Base-by-base conservation (phyloP, 2,797 vertebrate genomes). In the Helarctos malayanus region DNA sequence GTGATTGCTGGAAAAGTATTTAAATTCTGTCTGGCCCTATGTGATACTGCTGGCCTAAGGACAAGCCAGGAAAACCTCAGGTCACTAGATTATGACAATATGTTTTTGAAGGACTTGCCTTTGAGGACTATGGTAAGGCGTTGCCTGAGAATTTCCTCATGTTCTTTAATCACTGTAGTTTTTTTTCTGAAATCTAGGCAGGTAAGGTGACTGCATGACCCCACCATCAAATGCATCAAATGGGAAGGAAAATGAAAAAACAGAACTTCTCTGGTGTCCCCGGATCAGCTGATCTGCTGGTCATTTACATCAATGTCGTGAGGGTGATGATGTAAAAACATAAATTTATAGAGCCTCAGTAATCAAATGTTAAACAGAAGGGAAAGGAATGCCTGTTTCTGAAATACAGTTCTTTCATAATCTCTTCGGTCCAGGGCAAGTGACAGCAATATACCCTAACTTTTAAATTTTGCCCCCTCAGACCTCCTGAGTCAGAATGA, bases 261-360 rank as follows among this genome's bases (percentile, higher is more conserved):
- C 5, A 88, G 27, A 2, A 32, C 41, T 41, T 47, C 54, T 83
- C 80, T 45, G 49, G 32, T 65, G 11, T 83, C 27, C 14, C n/a
- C 63, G 83, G 69, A 32, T 75, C 45, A 92, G 19, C 8, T 45
- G 91, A 35, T 63, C 54, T 71, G n/a, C 61, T 23, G 41, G 45
- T 82, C n/a, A 65, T 65, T 93, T 95, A 38, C 38, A 35, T 82
- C 35, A 85, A 56, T 88, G 81, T 91, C 88, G 68, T 91, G 88
- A 63, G 79, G 27, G 59, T 87, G 79, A n/a, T 75, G 87, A 32
- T 95, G 83, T 63, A 27, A 8, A 65, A 91, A 91, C 86, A 41
- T 83, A 92, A 96, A 52, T 41, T 41, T 29, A 96, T 65, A 96
- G 57, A 14, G 65, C 29, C 68, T 93, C n/a, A 80, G 83, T 49